Base-by-base conservation (phyloP, 2,888 invertebrate species). In the Acrocera orbiculus region DNA sequence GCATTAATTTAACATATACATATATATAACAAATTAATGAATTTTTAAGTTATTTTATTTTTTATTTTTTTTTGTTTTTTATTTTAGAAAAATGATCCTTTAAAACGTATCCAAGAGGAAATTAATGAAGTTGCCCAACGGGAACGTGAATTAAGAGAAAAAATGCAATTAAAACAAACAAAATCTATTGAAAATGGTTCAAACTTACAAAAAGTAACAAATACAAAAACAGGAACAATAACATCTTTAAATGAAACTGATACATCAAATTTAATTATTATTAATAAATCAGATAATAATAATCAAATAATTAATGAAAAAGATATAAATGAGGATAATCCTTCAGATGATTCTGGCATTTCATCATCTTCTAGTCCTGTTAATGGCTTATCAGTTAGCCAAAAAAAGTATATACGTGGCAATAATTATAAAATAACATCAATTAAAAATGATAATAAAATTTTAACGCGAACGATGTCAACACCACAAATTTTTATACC, bases 21-120 rank as follows among this genome's bases (percentile, higher is more conserved):
- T n/a, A n/a, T 4, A 5, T 5, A 10, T 5, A 5, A 6, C 22
- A 4, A 20, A 7, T 8, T 11, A 4, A 14, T 7, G 4, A 13
- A 11, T 17, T 19, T 29, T 7, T 19, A 16, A 20, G 11, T 5
- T 13, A 11, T 13, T 13, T 10, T 3, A 10, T 10, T 4, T 4
- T 22, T 22, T 6, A 4, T 22, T 22, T 23, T 9, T 40, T 37
- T 53, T 51, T 44, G 30, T 47, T 52, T 47, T 49, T 50, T 63
- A 62, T 30, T 62, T 67, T 65, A 58, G 63, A 73, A 73, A 58
- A 69, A 76, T 53, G 74, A 76, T 61, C 79, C 79, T 42, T 64
- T 81, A 49, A 70, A 72, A 50, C 72, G 85, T 56, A 85, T 90
- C 56, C 87, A 89, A 62, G 72, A 76, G 52, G 89, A 90, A 67